Evolutionary conservation across 1,140 invertebrate genomes (phyloP), one percentile per base, ranked within the genome.

Genomic region (Cydia amplana): DNA sequence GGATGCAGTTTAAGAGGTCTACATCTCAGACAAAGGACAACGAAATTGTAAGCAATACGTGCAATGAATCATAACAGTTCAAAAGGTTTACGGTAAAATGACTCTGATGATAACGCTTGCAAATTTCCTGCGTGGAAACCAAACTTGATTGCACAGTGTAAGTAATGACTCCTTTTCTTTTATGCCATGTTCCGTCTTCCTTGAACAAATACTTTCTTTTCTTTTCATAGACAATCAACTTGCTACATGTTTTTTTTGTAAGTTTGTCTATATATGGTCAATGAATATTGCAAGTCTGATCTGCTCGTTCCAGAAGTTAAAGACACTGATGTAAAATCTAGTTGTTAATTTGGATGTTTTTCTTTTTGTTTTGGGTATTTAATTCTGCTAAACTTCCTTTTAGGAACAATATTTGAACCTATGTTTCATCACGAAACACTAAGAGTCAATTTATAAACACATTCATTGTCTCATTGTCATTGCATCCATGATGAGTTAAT

Each of bases 21-120:
- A 64, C 23, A 28, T 64, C 23, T 64, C 64, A 32, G 23, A 67
- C 64, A 67, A 67, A 67, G 64, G 64, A 67, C 64, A 36, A 67
- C 18, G 1, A 32, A 67, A 28, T 67, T 67, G 25, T 32, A 25
- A 67, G 25, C 64, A n/a, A n/a, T 51, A 36, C 64, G 7, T 7
- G 23, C 28, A 36, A 16, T 32, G 64, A 67, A 67, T 67, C 64
- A 67, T 67, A 16, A 4, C 64, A 32, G 64, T 67, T 67, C 64
- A 67, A 28, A 28, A 32, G 16, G 64, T 20, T 64, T 67, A 67
- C 64, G 28, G 12, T 32, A 67, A 67, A 36, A 25, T n/a, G 25
- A 67, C 64, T 16, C 64, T 16, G 64, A n/a, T 6, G 25, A 36
- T 67, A 32, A 32, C 64, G 64, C 28, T 67, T 65, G 64, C 23